Evolutionary conservation across 2,113 vertebrate species (phyloP).

Genomic region (Egretta garzetta): DNA sequence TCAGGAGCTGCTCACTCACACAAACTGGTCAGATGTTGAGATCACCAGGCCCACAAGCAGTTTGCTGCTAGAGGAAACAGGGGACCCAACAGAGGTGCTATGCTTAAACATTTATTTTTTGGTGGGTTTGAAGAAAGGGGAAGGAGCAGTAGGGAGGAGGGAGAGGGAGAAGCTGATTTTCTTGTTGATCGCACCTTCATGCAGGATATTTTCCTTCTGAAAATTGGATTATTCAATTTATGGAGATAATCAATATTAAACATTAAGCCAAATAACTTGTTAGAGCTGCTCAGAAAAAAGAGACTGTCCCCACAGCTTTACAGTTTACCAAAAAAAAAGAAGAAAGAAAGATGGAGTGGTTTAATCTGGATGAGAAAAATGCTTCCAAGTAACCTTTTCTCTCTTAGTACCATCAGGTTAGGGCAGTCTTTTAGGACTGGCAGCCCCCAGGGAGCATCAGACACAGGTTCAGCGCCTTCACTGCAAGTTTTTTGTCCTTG

Average conservation of each 20-base stretch:
- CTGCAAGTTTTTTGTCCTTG: not conserved
- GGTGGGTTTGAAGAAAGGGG: not conserved
- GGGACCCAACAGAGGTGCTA: not conserved
- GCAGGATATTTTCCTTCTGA: not conserved
- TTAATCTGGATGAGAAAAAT: not conserved
- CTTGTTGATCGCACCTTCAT: not conserved
- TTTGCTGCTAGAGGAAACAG: not conserved
- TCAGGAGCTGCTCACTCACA: not conserved
- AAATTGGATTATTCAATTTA: not conserved
- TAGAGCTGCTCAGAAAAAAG: not conserved
- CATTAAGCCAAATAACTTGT: not conserved
- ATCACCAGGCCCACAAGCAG: not conserved
- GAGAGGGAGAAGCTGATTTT: not conserved
- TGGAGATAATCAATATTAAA: not conserved
- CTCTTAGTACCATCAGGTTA: not conserved
- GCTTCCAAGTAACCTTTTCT: not conserved
- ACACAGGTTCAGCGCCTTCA: not conserved
- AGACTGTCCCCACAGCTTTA: not conserved
- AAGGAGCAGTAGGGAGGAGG: not conserved
- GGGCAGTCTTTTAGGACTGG: not conserved
- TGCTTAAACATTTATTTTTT: not conserved
- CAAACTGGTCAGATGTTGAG: not conserved
- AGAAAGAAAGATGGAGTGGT: not conserved
- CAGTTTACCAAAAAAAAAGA: not conserved
- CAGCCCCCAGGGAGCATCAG: not conserved